These are phyloP conservation scores for Sorex araneus DNA, from an alignment of 2,113 vertebrate species.

Conservation along the genomic window DNA sequence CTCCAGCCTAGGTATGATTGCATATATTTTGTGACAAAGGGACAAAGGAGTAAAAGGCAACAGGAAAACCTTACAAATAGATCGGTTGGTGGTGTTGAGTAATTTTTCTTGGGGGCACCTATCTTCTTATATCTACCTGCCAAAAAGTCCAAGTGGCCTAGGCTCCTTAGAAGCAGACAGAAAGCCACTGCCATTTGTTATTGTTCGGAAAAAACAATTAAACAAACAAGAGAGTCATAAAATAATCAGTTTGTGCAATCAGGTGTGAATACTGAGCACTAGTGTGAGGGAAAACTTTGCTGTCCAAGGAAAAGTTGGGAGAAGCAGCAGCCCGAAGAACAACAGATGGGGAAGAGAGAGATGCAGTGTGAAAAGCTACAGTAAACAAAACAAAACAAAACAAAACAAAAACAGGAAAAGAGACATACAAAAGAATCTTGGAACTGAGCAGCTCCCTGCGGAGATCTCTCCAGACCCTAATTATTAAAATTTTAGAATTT, in stretches of 20 bases:
- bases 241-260: neutral
- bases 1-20: too few relatives aligned
- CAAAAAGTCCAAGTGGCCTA: neutral
- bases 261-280: accelerated
- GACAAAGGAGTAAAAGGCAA: neutral
- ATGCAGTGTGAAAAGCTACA: neutral
- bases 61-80: neutral
- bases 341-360: neutral
- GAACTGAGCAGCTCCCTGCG: too few relatives aligned
- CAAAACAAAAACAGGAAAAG: neutral
- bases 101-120: neutral
- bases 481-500: too few relatives aligned
- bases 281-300: neutral
- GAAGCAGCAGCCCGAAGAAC: neutral
- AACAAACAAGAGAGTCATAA: neutral
- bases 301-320: neutral
- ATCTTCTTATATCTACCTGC: neutral
- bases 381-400: too few relatives aligned
- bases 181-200: neutral
- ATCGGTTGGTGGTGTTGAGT: neutral
- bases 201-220: neutral
- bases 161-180: neutral
- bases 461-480: too few relatives aligned
- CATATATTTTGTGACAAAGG: too few relatives aligned
- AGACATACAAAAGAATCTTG: too few relatives aligned